Base-by-base conservation (phyloP, 2,113 vertebrate species). In the Psittacus erithacus region DNA sequence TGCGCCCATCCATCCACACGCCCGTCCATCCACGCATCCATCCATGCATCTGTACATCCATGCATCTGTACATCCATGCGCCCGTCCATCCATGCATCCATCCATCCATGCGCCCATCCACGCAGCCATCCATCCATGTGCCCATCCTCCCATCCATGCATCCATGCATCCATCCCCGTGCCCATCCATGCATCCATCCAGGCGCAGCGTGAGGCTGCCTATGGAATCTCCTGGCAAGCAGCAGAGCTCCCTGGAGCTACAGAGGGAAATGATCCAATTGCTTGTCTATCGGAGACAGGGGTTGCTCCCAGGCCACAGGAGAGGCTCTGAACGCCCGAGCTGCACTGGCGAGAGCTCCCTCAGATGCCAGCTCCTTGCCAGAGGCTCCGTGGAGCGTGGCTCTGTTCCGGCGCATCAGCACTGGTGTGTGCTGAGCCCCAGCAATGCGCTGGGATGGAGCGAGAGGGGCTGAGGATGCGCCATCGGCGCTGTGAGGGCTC, bases 361-460 rank as follows among this genome's bases (percentile, higher is more conserved):
- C 10, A 23, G 64, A 39, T 8, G 18, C 63, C 18, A 74, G 60
- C 1, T 31, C 3, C 3, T 25, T 52, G 69, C 73, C 63, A 23
- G 75, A 35, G 84, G 50, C 31, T 83, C 41, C 1, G 3, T 1
- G 18, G 46, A 79, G 57, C 35, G 7, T 43, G 2, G 7, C 3
- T n/a, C 53, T 50, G 70, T 50, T 93, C 60, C 38, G 33, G 27
- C 23, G 29, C 9, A n/a, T 60, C 38, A 11, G 7, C 1, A 3
- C 29, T 3, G 39, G 65, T 0, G 3, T 13, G 53, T 39, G 52
- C 5, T 14, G 78, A 46, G 83, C 0, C 10, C 0, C 13, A 82
- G 57, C 59, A 71, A 31, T 3, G 28, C 16, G 0, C 35, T 75
- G 68, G 23, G 69, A 11, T 41, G 69, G 82, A 41, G 29, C 41